Percentiles rank a stretch among this genome's conserved stretches.
Conservation (phyloP, 2,888 invertebrate species). For the Hermaeophaga mercurialis region DNA sequence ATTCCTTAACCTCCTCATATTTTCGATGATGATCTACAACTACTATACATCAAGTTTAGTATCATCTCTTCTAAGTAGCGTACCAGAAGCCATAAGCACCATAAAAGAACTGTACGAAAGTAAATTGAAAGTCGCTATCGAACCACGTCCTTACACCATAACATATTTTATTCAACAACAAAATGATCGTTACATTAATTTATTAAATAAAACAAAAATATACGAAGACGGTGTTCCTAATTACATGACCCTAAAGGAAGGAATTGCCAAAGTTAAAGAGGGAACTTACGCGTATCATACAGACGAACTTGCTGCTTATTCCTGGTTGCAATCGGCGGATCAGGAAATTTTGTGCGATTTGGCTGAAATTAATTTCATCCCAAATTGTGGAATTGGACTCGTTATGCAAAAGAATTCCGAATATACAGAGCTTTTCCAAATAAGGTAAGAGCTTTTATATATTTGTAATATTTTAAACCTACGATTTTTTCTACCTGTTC, state of each 20-base stretch:
- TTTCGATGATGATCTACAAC: conserved; percentile 60
- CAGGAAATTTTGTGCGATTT: conserved; percentile 60
- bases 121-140: conserved; percentile 58
- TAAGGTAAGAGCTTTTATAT: no score
- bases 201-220: conserved; percentile 43
- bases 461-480: no score
- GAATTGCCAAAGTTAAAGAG: conserved; percentile 55
- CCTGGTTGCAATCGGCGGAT: conserved; percentile 54
- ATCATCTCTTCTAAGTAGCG: conserved; percentile 62
- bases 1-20: conserved; percentile 46
- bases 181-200: conserved; percentile 38
- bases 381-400: conserved; percentile 51
- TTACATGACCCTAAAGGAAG: conserved; percentile 44
- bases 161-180: conserved; percentile 48
- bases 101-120: conserved; percentile 61
- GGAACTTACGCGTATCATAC: conserved; percentile 63
- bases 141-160: conserved; percentile 60
- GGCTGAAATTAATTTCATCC: conserved; percentile 48
- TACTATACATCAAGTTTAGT: conserved; percentile 67
- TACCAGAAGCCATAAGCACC: conserved; percentile 60
- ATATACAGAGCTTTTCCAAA: conserved; percentile 50
- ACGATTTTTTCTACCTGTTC: no score
- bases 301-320: conserved; percentile 58
- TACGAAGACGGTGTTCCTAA: conserved; percentile 33
- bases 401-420: conserved; percentile 54